phyloP scores from a whole-genome alignment of 2,113 vertebrate genomes.

The Ivindomyrus marchei region DNA sequence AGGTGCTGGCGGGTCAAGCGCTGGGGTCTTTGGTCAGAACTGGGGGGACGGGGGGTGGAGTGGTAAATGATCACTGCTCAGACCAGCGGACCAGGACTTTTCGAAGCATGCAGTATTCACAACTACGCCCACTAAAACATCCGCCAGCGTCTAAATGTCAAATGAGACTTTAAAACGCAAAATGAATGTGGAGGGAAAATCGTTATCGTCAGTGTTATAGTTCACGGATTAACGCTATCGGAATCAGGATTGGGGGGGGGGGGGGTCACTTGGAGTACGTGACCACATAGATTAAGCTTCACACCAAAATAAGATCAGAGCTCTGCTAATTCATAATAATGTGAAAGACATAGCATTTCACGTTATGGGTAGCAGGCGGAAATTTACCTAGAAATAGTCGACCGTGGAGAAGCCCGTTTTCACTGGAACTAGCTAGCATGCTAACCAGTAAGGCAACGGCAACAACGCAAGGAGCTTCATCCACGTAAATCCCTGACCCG shows the following conservation, averaged over 20 bases:
- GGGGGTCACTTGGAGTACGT: not conserved
- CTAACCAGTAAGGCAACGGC: not conserved
- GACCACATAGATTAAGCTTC: not conserved
- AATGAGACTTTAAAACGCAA: not conserved
- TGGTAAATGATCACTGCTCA: not conserved
- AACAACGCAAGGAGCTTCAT: not conserved
- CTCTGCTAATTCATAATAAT: not conserved
- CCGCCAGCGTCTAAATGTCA: not conserved
- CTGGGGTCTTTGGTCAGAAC: conserved; percentile 54
- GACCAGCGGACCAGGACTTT: not conserved
- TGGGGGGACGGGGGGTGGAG: conserved; percentile 30
- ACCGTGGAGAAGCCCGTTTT: not conserved
- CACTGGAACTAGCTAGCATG: not conserved
- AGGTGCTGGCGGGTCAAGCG: conserved; percentile 43
- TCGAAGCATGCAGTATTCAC: not conserved
- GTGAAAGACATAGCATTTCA: not conserved
- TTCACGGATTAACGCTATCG: not conserved
- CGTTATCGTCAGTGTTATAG: not conserved
- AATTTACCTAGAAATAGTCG: not conserved
- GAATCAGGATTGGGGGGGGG: not conserved
- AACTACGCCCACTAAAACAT: not conserved
- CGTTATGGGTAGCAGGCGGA: not conserved
- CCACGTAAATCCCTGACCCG: not conserved
- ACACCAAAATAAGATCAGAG: not conserved
- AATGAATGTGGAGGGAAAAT: not conserved